Conservation (phyloP, 2,113 vertebrate genomes). For the Enhydra lutris region DNA sequence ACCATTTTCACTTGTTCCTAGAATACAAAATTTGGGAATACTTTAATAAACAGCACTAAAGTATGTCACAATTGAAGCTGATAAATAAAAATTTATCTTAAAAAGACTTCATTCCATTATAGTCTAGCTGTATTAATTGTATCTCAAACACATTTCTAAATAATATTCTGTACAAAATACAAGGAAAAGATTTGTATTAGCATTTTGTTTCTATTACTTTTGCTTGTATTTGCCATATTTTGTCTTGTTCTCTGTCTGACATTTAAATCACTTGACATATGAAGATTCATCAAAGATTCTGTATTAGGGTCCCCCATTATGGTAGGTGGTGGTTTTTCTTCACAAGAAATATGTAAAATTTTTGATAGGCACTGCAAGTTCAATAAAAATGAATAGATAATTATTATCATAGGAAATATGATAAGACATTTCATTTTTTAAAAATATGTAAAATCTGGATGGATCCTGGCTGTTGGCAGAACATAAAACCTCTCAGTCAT, state of each 20-base stretch:
- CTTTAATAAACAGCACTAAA: not conserved
- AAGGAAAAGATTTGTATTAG: not conserved
- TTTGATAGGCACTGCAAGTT: not conserved
- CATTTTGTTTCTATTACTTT: not conserved
- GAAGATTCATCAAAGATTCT: not conserved
- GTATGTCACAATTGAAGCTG: not conserved
- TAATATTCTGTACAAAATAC: no score
- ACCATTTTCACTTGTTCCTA: not conserved
- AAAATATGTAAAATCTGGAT: not conserved
- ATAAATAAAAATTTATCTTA: not conserved
- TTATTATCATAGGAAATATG: not conserved
- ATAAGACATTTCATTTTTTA: not conserved
- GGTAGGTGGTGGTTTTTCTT: not conserved
- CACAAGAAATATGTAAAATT: not conserved
- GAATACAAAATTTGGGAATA: not conserved
- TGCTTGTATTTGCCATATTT: not conserved
- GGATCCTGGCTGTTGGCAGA: not conserved
- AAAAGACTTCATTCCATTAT: not conserved
- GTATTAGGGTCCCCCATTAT: no score
- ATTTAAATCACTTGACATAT: not conserved
- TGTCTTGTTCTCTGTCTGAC: no score
- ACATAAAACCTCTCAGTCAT: rapidly evolving
- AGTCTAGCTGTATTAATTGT: no score
- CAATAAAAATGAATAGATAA: not conserved
- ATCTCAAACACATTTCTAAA: not conserved